These are phyloP conservation scores for Caenorhabditis plicata DNA, from an alignment of 2,888 invertebrate genomes.

Conservation along the genomic window DNA sequence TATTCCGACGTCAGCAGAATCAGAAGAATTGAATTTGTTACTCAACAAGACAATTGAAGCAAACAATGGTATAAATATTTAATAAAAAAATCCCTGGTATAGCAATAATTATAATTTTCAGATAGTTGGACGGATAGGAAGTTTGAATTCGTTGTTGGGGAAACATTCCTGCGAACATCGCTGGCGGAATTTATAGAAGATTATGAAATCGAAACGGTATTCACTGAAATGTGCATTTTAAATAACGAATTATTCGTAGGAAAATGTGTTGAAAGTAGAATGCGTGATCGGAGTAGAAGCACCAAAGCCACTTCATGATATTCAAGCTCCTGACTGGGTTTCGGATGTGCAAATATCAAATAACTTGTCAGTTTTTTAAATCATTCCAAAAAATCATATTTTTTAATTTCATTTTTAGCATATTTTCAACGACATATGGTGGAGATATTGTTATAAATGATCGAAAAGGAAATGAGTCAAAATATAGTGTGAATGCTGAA, in stretches of 20 bases:
- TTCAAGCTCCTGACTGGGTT: slow-evolving; percentile 98
- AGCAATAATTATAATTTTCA: slow-evolving; percentile 22
- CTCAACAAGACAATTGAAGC: slow-evolving; percentile 52
- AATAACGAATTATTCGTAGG: slow-evolving; percentile 67
- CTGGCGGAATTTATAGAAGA: slow-evolving; percentile 57
- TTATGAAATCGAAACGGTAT: slow-evolving; percentile 46
- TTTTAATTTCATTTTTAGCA: slow-evolving; percentile 33
- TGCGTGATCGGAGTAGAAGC: slow-evolving; percentile 87
- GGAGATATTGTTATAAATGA: slow-evolving; percentile 56
- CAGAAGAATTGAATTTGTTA: slow-evolving; percentile 53
- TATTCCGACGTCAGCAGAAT: slow-evolving; percentile 43
- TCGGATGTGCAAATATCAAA: slow-evolving; percentile 73
- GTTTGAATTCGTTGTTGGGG: slow-evolving; percentile 61
- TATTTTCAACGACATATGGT: slow-evolving; percentile 58
- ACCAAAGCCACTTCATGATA: slow-evolving; percentile 86
- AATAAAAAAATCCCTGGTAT: neutral
- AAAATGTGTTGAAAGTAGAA: slow-evolving; percentile 84
- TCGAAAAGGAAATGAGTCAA: slow-evolving; percentile 37
- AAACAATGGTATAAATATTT: slow-evolving; percentile 39
- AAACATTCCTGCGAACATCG: slow-evolving; percentile 51
- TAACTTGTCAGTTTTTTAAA: slow-evolving; percentile 41
- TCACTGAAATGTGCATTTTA: neutral
- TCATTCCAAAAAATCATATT: neutral
- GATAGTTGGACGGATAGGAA: slow-evolving; percentile 50
- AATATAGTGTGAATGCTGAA: slow-evolving; percentile 17